A percentile compares a stretch with the other conserved stretches of the same genome.
These are phyloP conservation scores for Cheilinus undulatus DNA, from an alignment of 2,113 vertebrate genomes.

Conservation along the genomic window DNA sequence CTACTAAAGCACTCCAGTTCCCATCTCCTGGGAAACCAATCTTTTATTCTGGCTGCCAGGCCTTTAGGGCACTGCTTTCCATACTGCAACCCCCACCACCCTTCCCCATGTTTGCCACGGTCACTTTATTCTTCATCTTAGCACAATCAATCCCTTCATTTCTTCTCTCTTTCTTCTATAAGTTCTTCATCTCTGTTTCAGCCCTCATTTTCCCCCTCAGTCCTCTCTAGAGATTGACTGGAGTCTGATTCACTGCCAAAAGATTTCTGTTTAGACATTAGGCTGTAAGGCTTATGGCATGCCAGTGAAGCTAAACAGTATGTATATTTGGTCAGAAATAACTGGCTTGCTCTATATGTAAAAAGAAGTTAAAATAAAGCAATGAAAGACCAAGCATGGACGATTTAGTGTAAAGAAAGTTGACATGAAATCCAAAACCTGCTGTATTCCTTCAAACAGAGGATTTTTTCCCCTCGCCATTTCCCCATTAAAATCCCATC, in stretches of 20 bases:
- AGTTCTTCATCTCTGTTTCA: neutral
- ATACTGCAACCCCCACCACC: conserved; percentile 34
- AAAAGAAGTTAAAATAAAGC: neutral
- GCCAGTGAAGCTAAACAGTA: neutral
- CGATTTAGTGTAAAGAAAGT: neutral
- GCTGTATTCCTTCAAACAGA: neutral
- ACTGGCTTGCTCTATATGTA: neutral
- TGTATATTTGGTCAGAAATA: neutral
- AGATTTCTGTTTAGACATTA: neutral
- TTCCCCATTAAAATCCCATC: neutral
- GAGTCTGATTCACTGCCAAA: conserved; percentile 11
- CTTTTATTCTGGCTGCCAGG: conserved; percentile 64
- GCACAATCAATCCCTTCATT: conserved; percentile 14
- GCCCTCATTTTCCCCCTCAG: neutral
- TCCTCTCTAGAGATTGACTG: neutral
- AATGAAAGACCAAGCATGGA: neutral
- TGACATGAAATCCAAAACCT: neutral
- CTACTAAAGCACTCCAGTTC: conserved; percentile 49
- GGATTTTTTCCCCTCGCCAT: too few relatives aligned
- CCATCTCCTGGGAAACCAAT: conserved; percentile 74
- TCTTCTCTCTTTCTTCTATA: neutral
- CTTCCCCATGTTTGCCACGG: conserved; percentile 27
- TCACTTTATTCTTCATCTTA: conserved; percentile 35
- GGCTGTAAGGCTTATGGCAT: neutral
- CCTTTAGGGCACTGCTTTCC: conserved; percentile 60